Evolutionary conservation across 2,113 vertebrate genomes (phyloP), one percentile per base, ranked within the genome.

Genomic region (Probosciger aterrimus): DNA sequence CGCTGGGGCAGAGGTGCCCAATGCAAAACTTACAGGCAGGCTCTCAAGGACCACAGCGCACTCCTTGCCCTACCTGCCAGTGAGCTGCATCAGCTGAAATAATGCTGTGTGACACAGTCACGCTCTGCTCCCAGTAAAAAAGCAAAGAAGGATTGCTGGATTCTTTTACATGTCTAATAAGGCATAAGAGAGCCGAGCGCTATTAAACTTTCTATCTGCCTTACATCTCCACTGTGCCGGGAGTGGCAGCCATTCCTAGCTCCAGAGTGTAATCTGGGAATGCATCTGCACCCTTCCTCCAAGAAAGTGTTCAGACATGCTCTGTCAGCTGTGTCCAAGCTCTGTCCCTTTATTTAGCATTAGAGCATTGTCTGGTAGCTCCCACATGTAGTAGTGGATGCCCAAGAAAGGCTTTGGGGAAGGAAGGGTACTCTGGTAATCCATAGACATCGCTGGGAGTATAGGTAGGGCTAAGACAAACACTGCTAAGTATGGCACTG

Each of bases 271-370:
- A 93, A 82, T 94, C 94, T 91, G 80, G 91, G 98, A 98, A 98
- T 98, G 97, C 95, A 91, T 94, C 88, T 96, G 94, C 90, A 75
- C 97, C 94, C 96, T 97, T 96, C 96, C 94, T 96, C 95, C 92
- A 96, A 91, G 95, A 95, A 97, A 92, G 92, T 91, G 97, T 95
- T 94, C 75, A 94, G 91, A 98, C 98, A 97, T 30, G 97, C 49
- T 96, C 86, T 92, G 67, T 98, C 99, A 98, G 98, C 98, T 99
- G 98, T 94, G 96, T 86, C 96, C 96, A 71, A 69, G 95, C 93
- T 96, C 95, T 90, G 95, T 95, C 92, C 75, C 93, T 95, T 95
- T 88, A 96, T 90, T 96, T 96, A 85, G 86, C 89, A 46, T 17
- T 82, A 67, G 46, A 49, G 11, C 78, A 71, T 84, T 86, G 89